Evolutionary conservation across 2,888 invertebrate genomes (phyloP), one percentile per base, ranked within the genome.

Genomic region (Danaus chrysippus): DNA sequence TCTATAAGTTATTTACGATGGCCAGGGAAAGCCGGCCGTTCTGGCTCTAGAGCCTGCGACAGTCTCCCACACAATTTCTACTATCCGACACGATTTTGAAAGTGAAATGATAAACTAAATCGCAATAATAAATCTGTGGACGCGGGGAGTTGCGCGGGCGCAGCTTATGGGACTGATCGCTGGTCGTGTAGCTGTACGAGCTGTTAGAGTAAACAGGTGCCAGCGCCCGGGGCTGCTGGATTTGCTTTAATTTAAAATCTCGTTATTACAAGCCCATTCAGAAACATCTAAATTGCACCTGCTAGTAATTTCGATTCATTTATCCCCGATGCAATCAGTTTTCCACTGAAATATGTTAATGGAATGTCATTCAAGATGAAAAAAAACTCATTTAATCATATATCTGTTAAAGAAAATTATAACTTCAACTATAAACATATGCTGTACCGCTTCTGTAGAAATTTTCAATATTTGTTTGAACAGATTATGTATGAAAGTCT

Each of bases 1-100:
- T 82, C 80, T 81, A 83, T 83, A 76, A 76, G 76, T 82, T 80
- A 83, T 84, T 84, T 84, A 84, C 81, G 83, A 80, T 77, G 77
- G 76, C 68, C 67, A 72, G 83, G 80, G 84, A 85, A 85, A 84
- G 83, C 72, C 72, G 74, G 73, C 70, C 74, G 70, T 71, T 70
- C 69, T 70, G 70, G 69, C 68, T 64, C 66, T 63, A 70, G 73
- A 71, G 72, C 72, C 68, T 76, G 74, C 77, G 71, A 73, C 76
- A 72, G 80, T 78, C 82, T 78, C 76, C 79, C 75, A 79, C 77
- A 77, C 78, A 68, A 80, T 82, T 82, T 84, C 83, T 80, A 79
- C 79, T 76, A 79, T 74, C 73, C 71, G 74, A 80, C 85, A 83
- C 83, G 81, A 79, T 76, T 81, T 76, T 71, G 83, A 84, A 83